Conservation (phyloP, 2,113 vertebrate genomes). For the Megaleporinus macrocephalus region DNA sequence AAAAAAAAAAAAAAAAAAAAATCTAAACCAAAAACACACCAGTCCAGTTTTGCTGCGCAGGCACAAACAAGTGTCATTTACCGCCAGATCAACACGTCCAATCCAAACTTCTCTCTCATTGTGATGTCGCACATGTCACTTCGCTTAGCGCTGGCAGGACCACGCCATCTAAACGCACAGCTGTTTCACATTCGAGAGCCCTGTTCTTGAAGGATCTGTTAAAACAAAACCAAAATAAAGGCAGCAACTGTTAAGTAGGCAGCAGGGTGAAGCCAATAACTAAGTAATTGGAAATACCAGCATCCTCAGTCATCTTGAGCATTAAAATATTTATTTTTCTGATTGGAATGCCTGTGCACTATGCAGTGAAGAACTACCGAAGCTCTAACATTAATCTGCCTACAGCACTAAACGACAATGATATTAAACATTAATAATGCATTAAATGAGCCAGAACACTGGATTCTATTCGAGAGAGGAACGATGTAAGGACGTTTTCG, state of each 20-base stretch:
- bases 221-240: conserved; percentile 21
- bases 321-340: not conserved
- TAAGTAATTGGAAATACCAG: not conserved
- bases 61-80: conserved; percentile 43
- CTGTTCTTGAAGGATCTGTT: conserved; percentile 59
- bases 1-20: conserved; percentile 38
- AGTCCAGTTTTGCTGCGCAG: conserved; percentile 37
- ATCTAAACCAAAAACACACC: too few relatives aligned
- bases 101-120: not conserved
- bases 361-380: not conserved
- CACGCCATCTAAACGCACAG: not conserved
- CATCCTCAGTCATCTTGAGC: not conserved
- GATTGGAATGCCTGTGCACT: not conserved
- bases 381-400: not conserved
- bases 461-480: not conserved
- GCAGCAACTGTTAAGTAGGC: not conserved
- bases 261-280: not conserved
- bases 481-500: not conserved
- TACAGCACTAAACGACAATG: conserved; percentile 1
- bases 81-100: conserved; percentile 18
- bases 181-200: conserved; percentile 56
- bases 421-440: conserved; percentile 18
- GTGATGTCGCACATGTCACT: conserved; percentile 12
- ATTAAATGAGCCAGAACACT: conserved; percentile 1
- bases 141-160: not conserved